These are phyloP conservation scores for Parnassius apollo DNA, from an alignment of 2,888 invertebrate species.

Conservation along the genomic window DNA sequence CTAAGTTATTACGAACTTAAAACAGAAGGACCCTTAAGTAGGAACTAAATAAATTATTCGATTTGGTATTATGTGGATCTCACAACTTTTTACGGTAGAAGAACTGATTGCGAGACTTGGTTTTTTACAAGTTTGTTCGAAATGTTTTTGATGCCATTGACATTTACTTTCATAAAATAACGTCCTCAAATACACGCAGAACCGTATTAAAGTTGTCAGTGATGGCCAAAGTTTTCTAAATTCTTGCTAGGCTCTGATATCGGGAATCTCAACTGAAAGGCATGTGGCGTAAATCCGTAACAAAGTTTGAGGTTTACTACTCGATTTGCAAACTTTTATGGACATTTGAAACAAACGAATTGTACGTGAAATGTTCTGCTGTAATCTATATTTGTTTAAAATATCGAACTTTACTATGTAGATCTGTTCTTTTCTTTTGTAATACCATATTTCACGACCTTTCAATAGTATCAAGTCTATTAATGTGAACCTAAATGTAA, in stretches of 20 bases:
- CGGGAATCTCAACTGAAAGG: slow-evolving; percentile 48
- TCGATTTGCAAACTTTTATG: slow-evolving; percentile 38
- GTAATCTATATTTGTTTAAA: too few species aligned
- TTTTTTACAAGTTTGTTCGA: neutral
- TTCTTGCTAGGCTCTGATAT: slow-evolving; percentile 47
- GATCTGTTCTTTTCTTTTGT: neutral
- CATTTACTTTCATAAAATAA: slow-evolving; percentile 52
- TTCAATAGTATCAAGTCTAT: too few species aligned
- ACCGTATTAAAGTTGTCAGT: slow-evolving; percentile 61
- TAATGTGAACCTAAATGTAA: too few species aligned
- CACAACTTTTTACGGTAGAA: too few species aligned
- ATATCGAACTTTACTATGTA: neutral
- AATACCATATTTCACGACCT: neutral
- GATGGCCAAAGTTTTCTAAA: slow-evolving; percentile 55
- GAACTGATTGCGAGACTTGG: neutral
- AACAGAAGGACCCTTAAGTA: too few species aligned
- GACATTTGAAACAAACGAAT: slow-evolving; percentile 30
- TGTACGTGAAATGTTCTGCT: neutral
- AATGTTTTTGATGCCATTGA: neutral
- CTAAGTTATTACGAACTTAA: too few species aligned
- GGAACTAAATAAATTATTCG: too few species aligned
- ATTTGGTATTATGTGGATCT: too few species aligned
- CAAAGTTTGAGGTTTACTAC: slow-evolving; percentile 37
- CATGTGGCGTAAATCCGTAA: slow-evolving; percentile 40
- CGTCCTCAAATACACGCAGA: slow-evolving; percentile 52